Evolutionary conservation across 1,140 invertebrate genomes (phyloP).

Genomic region (Drosophila lowei): DNA sequence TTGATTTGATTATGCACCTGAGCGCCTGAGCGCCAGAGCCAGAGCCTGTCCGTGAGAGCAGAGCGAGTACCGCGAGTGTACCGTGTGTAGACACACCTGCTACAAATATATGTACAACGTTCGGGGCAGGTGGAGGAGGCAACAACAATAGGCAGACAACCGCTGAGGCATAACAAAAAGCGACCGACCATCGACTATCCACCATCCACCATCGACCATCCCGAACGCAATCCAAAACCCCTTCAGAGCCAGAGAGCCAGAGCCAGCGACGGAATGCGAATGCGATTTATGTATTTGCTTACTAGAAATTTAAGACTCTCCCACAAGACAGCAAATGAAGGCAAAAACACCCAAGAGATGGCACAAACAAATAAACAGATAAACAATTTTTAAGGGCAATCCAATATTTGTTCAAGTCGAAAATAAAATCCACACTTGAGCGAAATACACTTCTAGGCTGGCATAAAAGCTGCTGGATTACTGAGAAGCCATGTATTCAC

Average conservation of each 20-base stretch:
- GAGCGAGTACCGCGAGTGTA: too few relatives aligned
- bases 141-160: constrained; percentile 49
- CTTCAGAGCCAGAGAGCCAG: not conserved
- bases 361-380: constrained; percentile 1
- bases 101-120: constrained; percentile 35
- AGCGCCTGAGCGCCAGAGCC: too few relatives aligned
- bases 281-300: constrained; percentile 55
- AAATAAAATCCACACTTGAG: constrained; percentile 4
- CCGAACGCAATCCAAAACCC: too few relatives aligned
- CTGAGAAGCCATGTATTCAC: too few relatives aligned
- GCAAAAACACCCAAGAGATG: not conserved
- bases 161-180: constrained; percentile 65
- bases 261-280: constrained; percentile 4
- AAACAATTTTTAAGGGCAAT: constrained; percentile 38
- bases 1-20: constrained; percentile 63
- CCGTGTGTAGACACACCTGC: constrained; percentile 63
- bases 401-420: constrained; percentile 35
- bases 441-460: too few relatives aligned
- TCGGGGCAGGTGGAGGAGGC: constrained; percentile 13
- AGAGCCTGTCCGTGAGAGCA: constrained; percentile 2
- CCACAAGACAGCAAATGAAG: too few relatives aligned
- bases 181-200: not conserved
- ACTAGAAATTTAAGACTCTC: constrained; percentile 63
- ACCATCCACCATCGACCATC: too few relatives aligned
- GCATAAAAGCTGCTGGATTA: too few relatives aligned